Evolutionary conservation across 2,113 vertebrate species (phyloP), one percentile per base, ranked within the genome.

Genomic region (Gadus chalcogrammus): DNA sequence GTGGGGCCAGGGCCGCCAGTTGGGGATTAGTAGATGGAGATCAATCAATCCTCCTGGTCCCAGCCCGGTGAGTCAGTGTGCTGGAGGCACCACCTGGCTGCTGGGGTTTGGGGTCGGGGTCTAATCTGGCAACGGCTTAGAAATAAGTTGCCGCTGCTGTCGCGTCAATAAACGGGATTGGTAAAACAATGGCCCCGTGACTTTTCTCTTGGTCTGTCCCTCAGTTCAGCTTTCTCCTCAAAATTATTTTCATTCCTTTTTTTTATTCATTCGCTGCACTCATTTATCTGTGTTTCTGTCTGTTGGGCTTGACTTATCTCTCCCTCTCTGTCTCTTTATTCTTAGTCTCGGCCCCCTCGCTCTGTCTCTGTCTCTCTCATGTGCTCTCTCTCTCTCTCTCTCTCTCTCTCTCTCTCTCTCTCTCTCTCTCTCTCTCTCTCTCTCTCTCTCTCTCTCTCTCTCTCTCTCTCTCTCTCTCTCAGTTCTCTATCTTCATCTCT

Each of bases 1-100:
- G 76, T 74, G 73, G 63, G 27, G 61, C 77, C 64, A 48, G 74
- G 67, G 83, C 78, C 79, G 71, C 76, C 61, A 64, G 67, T 62
- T 70, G 56, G 74, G 82, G 82, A 91, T 90, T 90, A 89, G 82
- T 71, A 84, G 78, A 78, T 73, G 74, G 88, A 88, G 88, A 88
- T 86, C 86, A 87, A 88, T 88, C 84, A 84, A 84, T 87, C 79
- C 68, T 60, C n/a, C 75, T 82, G 79, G 84, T 88, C 74, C 68
- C 70, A 48, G 63, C 6, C 22, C n/a, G 16, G 68, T 76, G 84
- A 84, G 81, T 85, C 81, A 75, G 76, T 65, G 18, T 60, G 15
- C 64, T 71, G 65, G 69, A 64, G 38, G 7, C 86, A 35, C 31
- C 31, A 35, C 31, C 31, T 35, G 31, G 31, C 31, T 35, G 31